These are phyloP conservation scores for Micronisus gabar DNA, from an alignment of 2,113 vertebrate species.

Conservation along the genomic window DNA sequence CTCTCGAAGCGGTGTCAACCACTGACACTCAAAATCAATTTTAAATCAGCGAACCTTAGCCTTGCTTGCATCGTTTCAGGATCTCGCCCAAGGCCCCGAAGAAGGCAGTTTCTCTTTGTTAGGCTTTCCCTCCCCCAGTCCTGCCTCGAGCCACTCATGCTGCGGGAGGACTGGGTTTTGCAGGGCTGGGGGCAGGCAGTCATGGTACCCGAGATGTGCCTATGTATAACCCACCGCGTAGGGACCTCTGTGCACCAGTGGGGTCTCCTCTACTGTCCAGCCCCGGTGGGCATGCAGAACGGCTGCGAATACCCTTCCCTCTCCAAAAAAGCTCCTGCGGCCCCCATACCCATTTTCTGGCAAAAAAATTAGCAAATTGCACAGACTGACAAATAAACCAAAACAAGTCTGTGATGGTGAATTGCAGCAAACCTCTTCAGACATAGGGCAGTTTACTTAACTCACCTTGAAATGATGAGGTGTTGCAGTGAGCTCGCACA, in stretches of 20 bases:
- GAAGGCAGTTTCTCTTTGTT: not conserved
- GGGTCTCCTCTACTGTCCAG: not conserved
- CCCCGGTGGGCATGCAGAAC: not conserved
- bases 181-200: not conserved
- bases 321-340: not conserved
- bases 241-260: not conserved
- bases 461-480: not conserved
- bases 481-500: not conserved
- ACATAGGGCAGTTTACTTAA: not conserved
- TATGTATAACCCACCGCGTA: not conserved
- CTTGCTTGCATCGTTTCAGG: not conserved
- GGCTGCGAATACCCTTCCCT: not conserved
- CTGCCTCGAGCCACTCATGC: fast-evolving
- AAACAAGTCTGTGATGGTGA: not conserved
- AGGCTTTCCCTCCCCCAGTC: not conserved
- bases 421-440: not conserved
- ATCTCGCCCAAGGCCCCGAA: not conserved
- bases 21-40: not conserved
- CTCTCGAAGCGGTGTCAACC: not conserved
- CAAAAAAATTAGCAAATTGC: not conserved
- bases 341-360: not conserved
- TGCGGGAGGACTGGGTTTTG: not conserved
- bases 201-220: not conserved
- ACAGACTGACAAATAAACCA: not conserved
- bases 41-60: not conserved